Conservation (phyloP, 1,140 invertebrate species). For the Trichomalopsis sarcophagae region DNA sequence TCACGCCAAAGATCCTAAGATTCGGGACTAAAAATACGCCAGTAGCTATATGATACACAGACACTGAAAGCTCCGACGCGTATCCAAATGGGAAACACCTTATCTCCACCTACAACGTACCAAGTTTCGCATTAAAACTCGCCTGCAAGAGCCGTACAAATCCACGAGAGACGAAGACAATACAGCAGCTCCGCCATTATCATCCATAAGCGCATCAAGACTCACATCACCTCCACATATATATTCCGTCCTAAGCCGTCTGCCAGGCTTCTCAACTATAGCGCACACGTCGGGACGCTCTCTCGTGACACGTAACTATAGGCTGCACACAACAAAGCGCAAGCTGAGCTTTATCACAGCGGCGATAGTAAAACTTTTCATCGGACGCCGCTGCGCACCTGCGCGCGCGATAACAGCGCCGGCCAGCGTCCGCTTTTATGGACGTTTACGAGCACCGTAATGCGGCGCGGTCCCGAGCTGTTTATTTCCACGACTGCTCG, state of each 20-base stretch:
- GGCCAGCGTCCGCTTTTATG: background rate
- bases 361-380: conserved; percentile 29
- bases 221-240: background rate
- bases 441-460: conserved; percentile 38
- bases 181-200: background rate
- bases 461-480: background rate
- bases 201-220: background rate
- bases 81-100: background rate
- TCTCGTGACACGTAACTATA: background rate
- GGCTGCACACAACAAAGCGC: background rate
- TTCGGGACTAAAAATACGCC: no score
- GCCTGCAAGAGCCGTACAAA: background rate
- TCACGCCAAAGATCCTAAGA: no score
- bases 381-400: background rate
- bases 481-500: conserved; percentile 28
- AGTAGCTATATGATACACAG: no score
- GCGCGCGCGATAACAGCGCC: background rate
- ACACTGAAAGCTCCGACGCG: no score
- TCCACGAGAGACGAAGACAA: background rate
- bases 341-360: background rate
- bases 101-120: background rate
- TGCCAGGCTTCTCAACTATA: no score
- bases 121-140: conserved; percentile 17
- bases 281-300: no score
- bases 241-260: background rate